A percentile compares a stretch with the other conserved stretches of the same genome.
phyloP scores from a whole-genome alignment of 2,888 invertebrate genomes.

The Pantelozetes paolii region DNA sequence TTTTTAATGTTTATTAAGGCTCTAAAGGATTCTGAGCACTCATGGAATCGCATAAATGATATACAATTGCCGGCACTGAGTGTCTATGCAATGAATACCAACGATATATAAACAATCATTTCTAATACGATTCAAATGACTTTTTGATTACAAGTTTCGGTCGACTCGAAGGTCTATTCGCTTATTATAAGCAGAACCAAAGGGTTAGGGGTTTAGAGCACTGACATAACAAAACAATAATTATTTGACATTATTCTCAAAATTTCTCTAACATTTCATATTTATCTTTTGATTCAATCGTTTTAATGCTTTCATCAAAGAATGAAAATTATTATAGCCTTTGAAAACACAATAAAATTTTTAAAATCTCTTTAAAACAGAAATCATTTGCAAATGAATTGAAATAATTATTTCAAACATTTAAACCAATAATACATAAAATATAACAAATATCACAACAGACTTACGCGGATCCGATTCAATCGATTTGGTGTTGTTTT shows the following conservation, averaged over 20 bases:
- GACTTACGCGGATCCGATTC: conserved; percentile 18
- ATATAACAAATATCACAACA: background rate
- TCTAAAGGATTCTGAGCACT: background rate
- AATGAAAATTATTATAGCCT: no score
- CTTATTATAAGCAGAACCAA: conserved; percentile 17
- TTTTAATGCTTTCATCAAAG: no score
- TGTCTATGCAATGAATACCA: background rate
- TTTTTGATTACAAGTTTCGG: conserved; percentile 30
- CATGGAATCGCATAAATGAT: background rate
- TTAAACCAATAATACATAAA: no score
- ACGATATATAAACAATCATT: conserved; percentile 28
- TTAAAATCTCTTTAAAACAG: no score
- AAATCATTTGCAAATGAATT: no score
- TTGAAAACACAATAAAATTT: no score
- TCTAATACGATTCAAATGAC: conserved; percentile 32
- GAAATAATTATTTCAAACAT: no score
- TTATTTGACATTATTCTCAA: no score
- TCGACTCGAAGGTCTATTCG: conserved; percentile 9
- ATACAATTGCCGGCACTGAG: background rate
- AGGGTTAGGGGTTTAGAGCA: background rate
- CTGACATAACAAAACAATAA: background rate
- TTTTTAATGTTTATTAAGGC: conserved; percentile 12
- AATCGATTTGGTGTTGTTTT: conserved; percentile 13
- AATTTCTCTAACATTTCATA: no score
- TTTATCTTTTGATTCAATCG: no score